Evolutionary conservation across 2,113 vertebrate genomes (phyloP), one percentile per base, ranked within the genome.

Genomic region (Tenebrosternarchus preto): DNA sequence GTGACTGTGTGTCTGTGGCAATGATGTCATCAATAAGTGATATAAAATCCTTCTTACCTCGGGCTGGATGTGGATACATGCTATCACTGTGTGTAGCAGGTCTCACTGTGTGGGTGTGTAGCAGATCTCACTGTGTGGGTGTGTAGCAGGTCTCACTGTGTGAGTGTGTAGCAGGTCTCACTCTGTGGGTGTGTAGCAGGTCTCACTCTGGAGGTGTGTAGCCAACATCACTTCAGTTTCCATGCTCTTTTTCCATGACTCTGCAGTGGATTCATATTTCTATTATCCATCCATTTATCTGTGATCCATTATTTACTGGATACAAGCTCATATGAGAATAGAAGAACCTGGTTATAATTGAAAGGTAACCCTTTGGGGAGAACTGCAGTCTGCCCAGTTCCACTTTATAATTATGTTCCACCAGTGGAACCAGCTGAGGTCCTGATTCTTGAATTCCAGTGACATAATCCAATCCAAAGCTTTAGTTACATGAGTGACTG

Each of bases 241-340:
- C 9, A 7, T 60, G 5, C 57, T 2, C 57, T 24, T 60, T n/a
- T 20, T 22, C 57, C 6, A 36, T 36, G 9, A 22, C 24, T 60
- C 57, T 60, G 57, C 2, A n/a, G 24, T 60, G 57, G 57, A 60
- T 60, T 60, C 57, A 60, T n/a, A 60, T 60, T 60, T n/a, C 57
- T 24, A 22, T 24, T 60, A 60, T 60, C 20, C 57, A 3, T 60
- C 57, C 57, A 60, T 60, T 60, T 60, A 60, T 60, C 57, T 60
- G 57, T 60, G 57, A 60, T 60, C 57, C 57, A 60, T 60, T 60
- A 60, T 60, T 60, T 22, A 60, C 9, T 60, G 57, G 57, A 22
- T 22, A 60, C n/a, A 24, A 60, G 57, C 57, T 63, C 25, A 63
- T 63, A 63, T 12, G 16, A 27, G 17, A 5, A 27, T 63, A 29